A percentile compares a stretch with the other conserved stretches of the same genome.
phyloP scores from a whole-genome alignment of 2,113 vertebrate species.

The Ceratotherium simum region DNA sequence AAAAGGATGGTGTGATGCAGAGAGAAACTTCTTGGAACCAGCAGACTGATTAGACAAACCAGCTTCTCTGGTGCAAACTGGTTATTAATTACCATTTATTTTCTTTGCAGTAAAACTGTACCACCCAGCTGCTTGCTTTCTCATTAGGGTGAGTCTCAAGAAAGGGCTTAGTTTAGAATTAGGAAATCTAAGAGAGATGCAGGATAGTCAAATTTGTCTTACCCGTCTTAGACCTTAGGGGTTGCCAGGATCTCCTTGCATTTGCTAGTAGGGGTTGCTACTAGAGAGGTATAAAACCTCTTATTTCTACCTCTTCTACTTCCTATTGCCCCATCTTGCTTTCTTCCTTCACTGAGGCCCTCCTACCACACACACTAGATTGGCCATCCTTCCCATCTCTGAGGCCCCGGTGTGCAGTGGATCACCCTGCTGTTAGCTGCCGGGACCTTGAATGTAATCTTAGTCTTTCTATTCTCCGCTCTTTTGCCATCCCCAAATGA shows the following conservation, averaged over 20 bases:
- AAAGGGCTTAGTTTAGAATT: slow-evolving; percentile 50
- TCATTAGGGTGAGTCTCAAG: slow-evolving; percentile 60
- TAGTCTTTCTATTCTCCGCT: background rate
- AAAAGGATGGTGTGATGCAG: slow-evolving; percentile 64
- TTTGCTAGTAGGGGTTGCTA: slow-evolving; percentile 46
- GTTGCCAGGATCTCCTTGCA: background rate
- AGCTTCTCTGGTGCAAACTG: slow-evolving; percentile 69
- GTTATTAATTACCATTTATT: slow-evolving; percentile 79
- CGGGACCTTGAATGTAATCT: background rate
- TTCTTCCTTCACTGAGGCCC: background rate
- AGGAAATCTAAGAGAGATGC: slow-evolving; percentile 42
- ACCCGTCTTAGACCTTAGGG: background rate
- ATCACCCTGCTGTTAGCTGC: background rate
- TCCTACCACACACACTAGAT: background rate
- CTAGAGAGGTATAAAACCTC: background rate
- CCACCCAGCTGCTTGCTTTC: slow-evolving; percentile 71
- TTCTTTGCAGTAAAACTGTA: slow-evolving; percentile 70
- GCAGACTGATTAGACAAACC: slow-evolving; percentile 64
- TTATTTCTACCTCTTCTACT: background rate
- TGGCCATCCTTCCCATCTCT: background rate
- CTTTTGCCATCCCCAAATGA: background rate
- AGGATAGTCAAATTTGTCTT: background rate
- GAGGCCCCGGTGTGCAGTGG: background rate
- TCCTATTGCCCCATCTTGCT: background rate
- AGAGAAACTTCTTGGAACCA: slow-evolving; percentile 55